phyloP scores from a whole-genome alignment of 2,888 invertebrate genomes.

The Laspeyria flexula region DNA sequence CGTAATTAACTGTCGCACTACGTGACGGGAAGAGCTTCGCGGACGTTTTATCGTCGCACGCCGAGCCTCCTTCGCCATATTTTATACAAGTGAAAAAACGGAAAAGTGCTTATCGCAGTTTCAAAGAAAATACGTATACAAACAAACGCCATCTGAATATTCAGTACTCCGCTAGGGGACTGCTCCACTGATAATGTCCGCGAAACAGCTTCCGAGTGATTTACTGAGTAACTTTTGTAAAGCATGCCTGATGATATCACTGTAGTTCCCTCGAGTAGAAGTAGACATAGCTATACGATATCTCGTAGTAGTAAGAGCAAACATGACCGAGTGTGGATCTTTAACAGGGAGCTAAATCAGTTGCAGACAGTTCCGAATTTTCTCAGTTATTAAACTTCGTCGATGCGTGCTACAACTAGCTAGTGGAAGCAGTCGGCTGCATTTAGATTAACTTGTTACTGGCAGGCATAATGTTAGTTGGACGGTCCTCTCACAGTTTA shows the following conservation, averaged over 20 bases:
- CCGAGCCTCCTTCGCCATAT: conserved; percentile 73
- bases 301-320: conserved; percentile 29
- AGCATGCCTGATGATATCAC: conserved; percentile 57
- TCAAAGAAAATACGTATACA: conserved; percentile 78
- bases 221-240: conserved; percentile 70
- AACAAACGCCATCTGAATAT: conserved; percentile 81
- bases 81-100: conserved; percentile 78
- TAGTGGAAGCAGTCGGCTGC: conserved; percentile 76
- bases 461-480: conserved; percentile 84
- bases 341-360: conserved; percentile 57
- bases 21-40: conserved; percentile 82
- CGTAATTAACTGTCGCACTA: conserved; percentile 85
- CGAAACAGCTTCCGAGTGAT: conserved; percentile 70
- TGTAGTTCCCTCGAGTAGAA: conserved; percentile 38
- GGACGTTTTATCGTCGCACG: conserved; percentile 78
- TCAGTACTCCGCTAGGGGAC: conserved; percentile 73
- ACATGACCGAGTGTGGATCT: conserved; percentile 50
- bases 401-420: conserved; percentile 77
- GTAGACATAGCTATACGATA: conserved; percentile 5
- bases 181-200: conserved; percentile 75
- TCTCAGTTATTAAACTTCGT: conserved; percentile 77
- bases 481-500: conserved; percentile 78
- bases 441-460: conserved; percentile 86
- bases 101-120: conserved; percentile 78
- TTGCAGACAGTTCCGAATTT: conserved; percentile 72